Conservation (phyloP, 2,797 vertebrate species). For the Cheirogaleus major region DNA sequence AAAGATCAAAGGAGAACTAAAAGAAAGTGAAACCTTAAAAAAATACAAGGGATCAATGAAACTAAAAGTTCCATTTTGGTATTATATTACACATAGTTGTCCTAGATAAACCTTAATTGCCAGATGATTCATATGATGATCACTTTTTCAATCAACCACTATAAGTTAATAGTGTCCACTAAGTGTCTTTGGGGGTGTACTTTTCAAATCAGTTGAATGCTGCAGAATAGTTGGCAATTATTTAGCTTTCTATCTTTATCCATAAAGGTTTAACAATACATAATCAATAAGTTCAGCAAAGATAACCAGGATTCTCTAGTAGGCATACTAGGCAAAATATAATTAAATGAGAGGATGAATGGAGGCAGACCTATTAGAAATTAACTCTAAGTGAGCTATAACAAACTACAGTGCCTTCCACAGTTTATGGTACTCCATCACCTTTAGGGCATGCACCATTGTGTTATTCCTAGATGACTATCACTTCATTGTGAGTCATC, state of each 20-base stretch:
- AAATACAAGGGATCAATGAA: neutral
- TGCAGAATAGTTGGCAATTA: neutral
- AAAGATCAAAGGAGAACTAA: neutral
- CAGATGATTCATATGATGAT: neutral
- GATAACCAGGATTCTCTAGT: neutral
- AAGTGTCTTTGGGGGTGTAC: neutral
- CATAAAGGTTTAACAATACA: neutral
- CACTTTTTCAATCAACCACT: neutral
- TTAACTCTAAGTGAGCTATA: neutral
- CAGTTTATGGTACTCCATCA: neutral
- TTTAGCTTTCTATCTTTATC: neutral
- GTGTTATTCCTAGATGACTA: neutral
- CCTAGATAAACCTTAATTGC: neutral
- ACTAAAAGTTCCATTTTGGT: conserved; percentile 7
- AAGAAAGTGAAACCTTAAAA: neutral
- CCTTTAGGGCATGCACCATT: neutral
- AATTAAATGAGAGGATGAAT: neutral
- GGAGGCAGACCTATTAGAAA: neutral
- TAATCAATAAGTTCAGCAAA: neutral
- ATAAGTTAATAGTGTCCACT: neutral
- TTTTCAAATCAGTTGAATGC: neutral
- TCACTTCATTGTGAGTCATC: neutral
- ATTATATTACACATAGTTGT: neutral
- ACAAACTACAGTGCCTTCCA: neutral
- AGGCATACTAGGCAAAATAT: neutral